Percentiles rank a stretch among this genome's conserved stretches.
Conservation (phyloP, 2,888 invertebrate genomes). For the Eupithecia abbreviata region DNA sequence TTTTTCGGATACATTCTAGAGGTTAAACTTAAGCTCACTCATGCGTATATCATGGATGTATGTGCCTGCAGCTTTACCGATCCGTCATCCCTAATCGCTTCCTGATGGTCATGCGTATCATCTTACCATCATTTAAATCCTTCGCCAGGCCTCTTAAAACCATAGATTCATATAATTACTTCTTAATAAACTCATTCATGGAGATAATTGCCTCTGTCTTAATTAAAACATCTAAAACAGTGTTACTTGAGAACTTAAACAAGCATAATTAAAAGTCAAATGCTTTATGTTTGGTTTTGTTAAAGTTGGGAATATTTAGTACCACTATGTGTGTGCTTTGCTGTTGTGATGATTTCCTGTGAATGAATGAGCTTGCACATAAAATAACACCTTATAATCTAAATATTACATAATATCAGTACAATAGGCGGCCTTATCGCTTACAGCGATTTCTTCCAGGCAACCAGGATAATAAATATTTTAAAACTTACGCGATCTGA, state of each 20-base stretch:
- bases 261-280: conserved; percentile 21
- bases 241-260: conserved; percentile 39
- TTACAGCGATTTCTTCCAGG: too few species aligned
- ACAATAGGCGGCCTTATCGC: too few species aligned
- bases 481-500: too few species aligned
- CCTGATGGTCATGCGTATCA: conserved; percentile 4
- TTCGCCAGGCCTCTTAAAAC: conserved; percentile 4
- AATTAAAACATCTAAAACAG: conserved; percentile 13
- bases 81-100: neutral
- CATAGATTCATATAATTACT: neutral
- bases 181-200: conserved; percentile 3
- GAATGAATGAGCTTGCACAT: too few species aligned
- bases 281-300: neutral
- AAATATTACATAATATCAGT: too few species aligned
- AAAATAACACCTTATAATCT: too few species aligned
- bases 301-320: neutral
- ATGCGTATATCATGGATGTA: neutral
- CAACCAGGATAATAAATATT: too few species aligned
- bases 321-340: neutral
- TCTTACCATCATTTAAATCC: conserved; percentile 4
- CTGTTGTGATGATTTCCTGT: neutral
- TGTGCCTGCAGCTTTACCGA: neutral
- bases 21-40: neutral
- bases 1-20: neutral
- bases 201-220: conserved; percentile 13